A percentile compares a stretch with the other conserved stretches of the same genome.
These are phyloP conservation scores for Poecilia velifera DNA, from an alignment of 2,797 vertebrate species.

Conservation along the genomic window DNA sequence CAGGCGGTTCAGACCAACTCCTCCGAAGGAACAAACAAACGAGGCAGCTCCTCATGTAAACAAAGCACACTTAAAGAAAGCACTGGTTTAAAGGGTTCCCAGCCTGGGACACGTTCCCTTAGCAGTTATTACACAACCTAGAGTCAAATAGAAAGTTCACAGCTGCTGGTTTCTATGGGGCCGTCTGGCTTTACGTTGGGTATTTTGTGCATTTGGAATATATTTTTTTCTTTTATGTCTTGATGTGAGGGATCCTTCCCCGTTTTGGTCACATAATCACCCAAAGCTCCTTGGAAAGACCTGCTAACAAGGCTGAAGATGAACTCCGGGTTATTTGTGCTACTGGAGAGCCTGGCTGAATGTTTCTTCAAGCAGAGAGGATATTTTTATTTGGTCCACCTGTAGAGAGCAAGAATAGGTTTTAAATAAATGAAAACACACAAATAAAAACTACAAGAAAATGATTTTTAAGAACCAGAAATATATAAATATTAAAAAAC, in stretches of 20 bases:
- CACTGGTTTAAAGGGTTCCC: slow-evolving; percentile 21
- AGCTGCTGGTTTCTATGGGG: slow-evolving; percentile 35
- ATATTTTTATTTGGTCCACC: slow-evolving; percentile 91
- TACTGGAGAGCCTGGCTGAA: slow-evolving; percentile 89
- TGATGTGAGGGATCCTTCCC: slow-evolving; percentile 25
- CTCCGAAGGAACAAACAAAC: slow-evolving; percentile 8
- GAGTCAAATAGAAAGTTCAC: slow-evolving; percentile 27
- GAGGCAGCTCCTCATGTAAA: slow-evolving; percentile 33
- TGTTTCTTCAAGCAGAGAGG: slow-evolving; percentile 92
- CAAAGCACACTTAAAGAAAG: slow-evolving; percentile 34
- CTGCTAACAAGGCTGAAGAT: slow-evolving; percentile 25
- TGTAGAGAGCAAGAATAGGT: slow-evolving; percentile 62
- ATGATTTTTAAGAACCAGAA: not conserved
- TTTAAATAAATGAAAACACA: slow-evolving; percentile 14
- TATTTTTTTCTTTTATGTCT: slow-evolving; percentile 22
- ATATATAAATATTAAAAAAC: not conserved
- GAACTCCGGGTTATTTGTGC: slow-evolving; percentile 83
- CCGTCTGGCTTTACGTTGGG: slow-evolving; percentile 22
- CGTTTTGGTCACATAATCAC: slow-evolving; percentile 48
- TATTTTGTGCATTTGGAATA: slow-evolving; percentile 25
- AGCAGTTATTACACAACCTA: not conserved
- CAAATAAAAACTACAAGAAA: not conserved
- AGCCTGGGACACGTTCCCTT: not conserved
- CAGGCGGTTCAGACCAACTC: slow-evolving; percentile 7
- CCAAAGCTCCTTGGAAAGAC: slow-evolving; percentile 15